Conservation (phyloP, 2,797 vertebrate species). For the Channa striata region DNA sequence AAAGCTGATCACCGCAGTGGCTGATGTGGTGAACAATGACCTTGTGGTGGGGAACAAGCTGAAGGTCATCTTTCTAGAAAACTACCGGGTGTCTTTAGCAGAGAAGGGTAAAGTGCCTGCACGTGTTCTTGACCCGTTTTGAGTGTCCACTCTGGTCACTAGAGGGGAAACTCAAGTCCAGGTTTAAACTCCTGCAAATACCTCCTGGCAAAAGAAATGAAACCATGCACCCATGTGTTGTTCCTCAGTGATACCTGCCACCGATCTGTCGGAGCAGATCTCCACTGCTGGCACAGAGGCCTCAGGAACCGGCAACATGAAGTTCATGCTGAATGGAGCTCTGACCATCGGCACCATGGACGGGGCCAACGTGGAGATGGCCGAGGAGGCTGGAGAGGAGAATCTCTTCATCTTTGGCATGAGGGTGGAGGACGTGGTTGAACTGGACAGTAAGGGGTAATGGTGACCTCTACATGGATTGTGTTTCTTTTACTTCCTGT, state of each 20-base stretch:
- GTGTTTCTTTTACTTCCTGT: too few species aligned
- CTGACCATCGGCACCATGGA: slow-evolving; percentile 99
- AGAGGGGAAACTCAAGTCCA: too few species aligned
- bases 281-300: slow-evolving; percentile 97
- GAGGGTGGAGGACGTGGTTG: slow-evolving; percentile 90
- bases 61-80: slow-evolving; percentile 96
- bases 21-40: slow-evolving; percentile 92
- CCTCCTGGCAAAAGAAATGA: too few species aligned
- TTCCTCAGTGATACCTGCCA: slow-evolving; percentile 93
- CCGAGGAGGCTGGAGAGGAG: slow-evolving; percentile 94
- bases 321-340: slow-evolving; percentile 98
- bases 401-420: slow-evolving; percentile 98
- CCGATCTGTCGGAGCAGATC: slow-evolving; percentile 97
- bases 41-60: slow-evolving; percentile 90
- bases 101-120: slow-evolving; percentile 89
- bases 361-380: slow-evolving; percentile 98
- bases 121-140: too few species aligned
- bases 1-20: slow-evolving; percentile 93
- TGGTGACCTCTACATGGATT: not conserved
- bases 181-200: too few species aligned
- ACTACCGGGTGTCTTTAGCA: slow-evolving; percentile 97
- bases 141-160: too few species aligned
- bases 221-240: not conserved
- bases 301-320: slow-evolving; percentile 97
- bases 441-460: slow-evolving; percentile 91